Percentiles rank a stretch among this genome's conserved stretches.
phyloP scores from a whole-genome alignment of 1,140 invertebrate genomes.

The Dinothrombium tinctorium region DNA sequence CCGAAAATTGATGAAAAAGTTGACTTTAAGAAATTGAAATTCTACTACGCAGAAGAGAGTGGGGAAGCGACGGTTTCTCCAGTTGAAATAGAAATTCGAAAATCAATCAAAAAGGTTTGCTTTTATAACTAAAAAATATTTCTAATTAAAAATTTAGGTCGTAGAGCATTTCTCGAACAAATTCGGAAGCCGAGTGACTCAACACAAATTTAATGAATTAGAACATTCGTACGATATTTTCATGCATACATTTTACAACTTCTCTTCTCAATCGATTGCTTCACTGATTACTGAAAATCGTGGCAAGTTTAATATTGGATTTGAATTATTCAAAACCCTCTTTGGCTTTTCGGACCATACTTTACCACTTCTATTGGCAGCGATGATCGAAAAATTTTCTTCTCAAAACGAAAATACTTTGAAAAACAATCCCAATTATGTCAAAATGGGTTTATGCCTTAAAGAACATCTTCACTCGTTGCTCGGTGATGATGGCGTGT shows the following conservation, averaged over 20 bases:
- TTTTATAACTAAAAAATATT: too few relatives aligned
- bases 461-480: slow-evolving; percentile 11
- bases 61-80: slow-evolving; percentile 43
- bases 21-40: slow-evolving; percentile 38
- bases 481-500: slow-evolving; percentile 43
- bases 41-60: slow-evolving; percentile 67
- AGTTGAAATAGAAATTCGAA: slow-evolving; percentile 45
- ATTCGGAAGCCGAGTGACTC: not conserved
- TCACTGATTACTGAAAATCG: not conserved
- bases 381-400: not conserved
- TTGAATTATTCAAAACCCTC: not conserved
- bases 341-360: not conserved
- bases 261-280: not conserved
- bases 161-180: not conserved
- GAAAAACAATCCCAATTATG: not conserved
- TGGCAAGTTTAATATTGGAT: too few relatives aligned
- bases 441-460: too few relatives aligned
- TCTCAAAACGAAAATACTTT: not conserved
- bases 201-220: not conserved
- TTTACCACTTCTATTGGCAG: not conserved
- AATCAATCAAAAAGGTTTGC: slow-evolving; percentile 1
- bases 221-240: slow-evolving; percentile 2
- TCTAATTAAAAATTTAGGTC: not conserved
- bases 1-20: slow-evolving; percentile 34
- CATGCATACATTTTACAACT: not conserved